These are phyloP conservation scores for Stomatorhinus walkeri DNA, from an alignment of 2,797 vertebrate genomes.

Conservation along the genomic window DNA sequence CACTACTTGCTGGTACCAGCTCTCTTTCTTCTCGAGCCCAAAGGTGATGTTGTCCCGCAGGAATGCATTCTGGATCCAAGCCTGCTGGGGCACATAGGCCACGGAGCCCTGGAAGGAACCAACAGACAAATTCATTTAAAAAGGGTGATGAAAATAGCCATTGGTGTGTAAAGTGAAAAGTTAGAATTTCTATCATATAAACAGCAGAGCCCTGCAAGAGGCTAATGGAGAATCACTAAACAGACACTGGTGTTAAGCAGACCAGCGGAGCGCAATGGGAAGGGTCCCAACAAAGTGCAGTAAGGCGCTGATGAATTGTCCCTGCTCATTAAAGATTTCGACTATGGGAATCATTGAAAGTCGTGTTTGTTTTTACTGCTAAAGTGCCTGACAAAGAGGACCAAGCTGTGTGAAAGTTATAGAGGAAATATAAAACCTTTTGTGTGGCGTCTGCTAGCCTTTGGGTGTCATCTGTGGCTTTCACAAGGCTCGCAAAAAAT, in stretches of 20 bases:
- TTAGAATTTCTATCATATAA: not conserved
- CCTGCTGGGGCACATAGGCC: constrained; percentile 72
- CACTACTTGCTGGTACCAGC: constrained; percentile 60
- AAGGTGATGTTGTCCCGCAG: constrained; percentile 71
- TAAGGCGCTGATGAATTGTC: not conserved
- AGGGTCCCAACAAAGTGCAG: not conserved
- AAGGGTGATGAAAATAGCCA: not conserved
- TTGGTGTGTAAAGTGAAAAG: not conserved
- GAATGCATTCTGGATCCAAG: constrained; percentile 71
- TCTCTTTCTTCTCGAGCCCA: constrained; percentile 51
- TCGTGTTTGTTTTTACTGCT: not conserved
- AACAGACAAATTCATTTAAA: not conserved
- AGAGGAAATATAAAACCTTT: not conserved
- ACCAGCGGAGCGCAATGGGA: not conserved
- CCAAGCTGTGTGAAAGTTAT: not conserved
- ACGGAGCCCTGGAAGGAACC: constrained; percentile 53
- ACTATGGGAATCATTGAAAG: not conserved
- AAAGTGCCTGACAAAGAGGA: not conserved
- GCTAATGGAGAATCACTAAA: not conserved
- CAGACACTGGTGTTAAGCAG: not conserved
- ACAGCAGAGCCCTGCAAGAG: not conserved
- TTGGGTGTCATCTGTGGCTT: not conserved
- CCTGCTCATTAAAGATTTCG: not conserved
- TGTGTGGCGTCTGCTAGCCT: not conserved
- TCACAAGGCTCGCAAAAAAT: not conserved